A percentile compares a stretch with the other conserved stretches of the same genome.
These are phyloP conservation scores for Plagiodera versicolora DNA, from an alignment of 2,888 invertebrate genomes.

Conservation along the genomic window DNA sequence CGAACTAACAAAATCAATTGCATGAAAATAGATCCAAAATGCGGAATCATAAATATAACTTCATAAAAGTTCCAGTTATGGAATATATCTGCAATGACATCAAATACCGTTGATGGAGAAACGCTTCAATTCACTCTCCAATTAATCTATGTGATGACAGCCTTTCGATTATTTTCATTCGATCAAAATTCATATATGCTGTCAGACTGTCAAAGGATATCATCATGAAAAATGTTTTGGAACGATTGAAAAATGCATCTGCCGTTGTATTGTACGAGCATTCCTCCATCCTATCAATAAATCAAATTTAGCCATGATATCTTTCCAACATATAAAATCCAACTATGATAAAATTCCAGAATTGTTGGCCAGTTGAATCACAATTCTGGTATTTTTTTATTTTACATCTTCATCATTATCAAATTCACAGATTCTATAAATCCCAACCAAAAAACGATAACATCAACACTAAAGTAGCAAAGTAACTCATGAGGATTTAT, in stretches of 20 bases:
- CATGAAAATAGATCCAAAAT: no score
- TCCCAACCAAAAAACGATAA: no score
- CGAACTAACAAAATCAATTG: no score
- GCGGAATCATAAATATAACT: no score
- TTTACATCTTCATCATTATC: no score
- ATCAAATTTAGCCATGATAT: not conserved
- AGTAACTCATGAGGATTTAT: no score
- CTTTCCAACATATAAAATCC: not conserved
- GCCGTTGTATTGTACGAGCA: not conserved
- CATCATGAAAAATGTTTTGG: conserved; percentile 1
- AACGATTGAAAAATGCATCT: conserved; percentile 7
- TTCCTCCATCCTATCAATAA: not conserved
- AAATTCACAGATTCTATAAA: no score
- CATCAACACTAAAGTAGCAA: no score
- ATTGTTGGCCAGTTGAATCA: no score
- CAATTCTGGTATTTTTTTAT: no score
- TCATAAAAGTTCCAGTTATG: no score
- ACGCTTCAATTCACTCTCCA: conserved; percentile 37
- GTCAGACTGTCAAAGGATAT: conserved; percentile 16
- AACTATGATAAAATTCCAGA: not conserved
- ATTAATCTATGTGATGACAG: conserved; percentile 41
- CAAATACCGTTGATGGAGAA: conserved; percentile 17
- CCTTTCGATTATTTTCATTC: conserved; percentile 42
- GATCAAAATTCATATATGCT: conserved; percentile 38
- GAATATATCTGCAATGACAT: not conserved